These are phyloP conservation scores for Empidonax traillii DNA, from an alignment of 2,113 vertebrate genomes.

Conservation along the genomic window DNA sequence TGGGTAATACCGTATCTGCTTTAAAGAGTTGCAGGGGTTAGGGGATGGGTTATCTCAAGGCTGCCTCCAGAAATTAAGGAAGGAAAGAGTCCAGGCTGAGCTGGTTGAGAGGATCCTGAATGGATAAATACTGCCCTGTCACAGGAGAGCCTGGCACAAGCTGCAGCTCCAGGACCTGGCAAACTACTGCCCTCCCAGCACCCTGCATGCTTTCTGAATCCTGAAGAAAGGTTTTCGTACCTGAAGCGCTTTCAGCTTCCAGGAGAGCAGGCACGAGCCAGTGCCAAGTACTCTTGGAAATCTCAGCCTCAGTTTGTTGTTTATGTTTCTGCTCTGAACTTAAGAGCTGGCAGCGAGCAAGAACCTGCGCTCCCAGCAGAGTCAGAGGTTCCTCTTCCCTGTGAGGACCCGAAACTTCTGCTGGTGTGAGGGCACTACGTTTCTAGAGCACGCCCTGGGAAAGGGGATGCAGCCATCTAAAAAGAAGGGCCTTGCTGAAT, in stretches of 20 bases:
- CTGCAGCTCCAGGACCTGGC: not conserved
- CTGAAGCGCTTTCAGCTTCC: not conserved
- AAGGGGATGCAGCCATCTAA: not conserved
- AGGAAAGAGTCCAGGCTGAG: not conserved
- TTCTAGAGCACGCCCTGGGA: not conserved
- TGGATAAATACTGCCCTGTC: not conserved
- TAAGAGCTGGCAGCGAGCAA: not conserved
- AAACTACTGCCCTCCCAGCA: not conserved
- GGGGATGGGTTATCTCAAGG: not conserved
- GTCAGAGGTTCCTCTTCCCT: not conserved
- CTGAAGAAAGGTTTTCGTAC: not conserved
- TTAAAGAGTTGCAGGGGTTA: not conserved
- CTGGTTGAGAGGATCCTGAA: not conserved
- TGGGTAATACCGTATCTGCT: not conserved
- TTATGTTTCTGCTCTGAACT: not conserved
- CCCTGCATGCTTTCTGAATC: accelerated
- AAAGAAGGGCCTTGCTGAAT: not conserved
- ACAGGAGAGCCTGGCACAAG: not conserved
- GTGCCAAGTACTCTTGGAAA: not conserved
- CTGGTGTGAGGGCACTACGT: accelerated
- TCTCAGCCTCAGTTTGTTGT: not conserved
- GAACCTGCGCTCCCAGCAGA: accelerated
- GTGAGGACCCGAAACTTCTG: accelerated
- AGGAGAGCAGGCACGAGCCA: not conserved
- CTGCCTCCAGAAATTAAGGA: not conserved